Percentiles rank a stretch among this genome's conserved stretches.
Evolutionary conservation across 2,888 invertebrate species (phyloP).

Genomic region (Disparrhopalites patrizii): DNA sequence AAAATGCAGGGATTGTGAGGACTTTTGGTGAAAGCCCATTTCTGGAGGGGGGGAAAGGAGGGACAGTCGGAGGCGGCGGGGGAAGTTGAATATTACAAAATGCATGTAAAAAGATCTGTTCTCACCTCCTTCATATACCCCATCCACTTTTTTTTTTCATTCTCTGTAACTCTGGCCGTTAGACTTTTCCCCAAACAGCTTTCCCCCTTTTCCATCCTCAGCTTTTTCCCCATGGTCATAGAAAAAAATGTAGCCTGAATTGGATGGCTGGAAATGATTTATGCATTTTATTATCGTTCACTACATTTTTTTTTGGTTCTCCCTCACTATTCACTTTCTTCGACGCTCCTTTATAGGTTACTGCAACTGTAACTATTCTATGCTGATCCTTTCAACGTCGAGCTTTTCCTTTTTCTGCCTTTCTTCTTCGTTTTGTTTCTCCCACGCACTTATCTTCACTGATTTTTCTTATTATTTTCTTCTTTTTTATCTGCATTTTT

Average conservation of each 20-base stretch:
- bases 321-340: too few relatives aligned
- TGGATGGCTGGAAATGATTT: conserved; percentile 22
- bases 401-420: too few relatives aligned
- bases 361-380: too few relatives aligned
- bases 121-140: conserved; percentile 13
- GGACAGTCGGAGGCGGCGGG: neutral
- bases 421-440: too few relatives aligned
- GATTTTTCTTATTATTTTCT: too few relatives aligned
- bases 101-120: conserved; percentile 17
- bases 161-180: conserved; percentile 9
- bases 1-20: too few relatives aligned
- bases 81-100: too few relatives aligned
- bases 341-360: too few relatives aligned
- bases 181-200: conserved; percentile 2
- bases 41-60: conserved; percentile 1
- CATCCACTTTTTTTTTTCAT: conserved; percentile 21
- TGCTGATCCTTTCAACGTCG: too few relatives aligned
- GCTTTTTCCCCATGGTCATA: conserved; percentile 4
- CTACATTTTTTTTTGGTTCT: conserved; percentile 12
- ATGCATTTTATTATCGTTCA: conserved; percentile 24
- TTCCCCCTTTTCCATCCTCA: neutral
- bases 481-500: too few relatives aligned
- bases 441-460: too few relatives aligned
- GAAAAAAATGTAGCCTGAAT: conserved; percentile 27
- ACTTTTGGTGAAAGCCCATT: too few relatives aligned